Base-by-base conservation (phyloP, 2,113 vertebrate genomes). In the Hippocampus barbouri region DNA sequence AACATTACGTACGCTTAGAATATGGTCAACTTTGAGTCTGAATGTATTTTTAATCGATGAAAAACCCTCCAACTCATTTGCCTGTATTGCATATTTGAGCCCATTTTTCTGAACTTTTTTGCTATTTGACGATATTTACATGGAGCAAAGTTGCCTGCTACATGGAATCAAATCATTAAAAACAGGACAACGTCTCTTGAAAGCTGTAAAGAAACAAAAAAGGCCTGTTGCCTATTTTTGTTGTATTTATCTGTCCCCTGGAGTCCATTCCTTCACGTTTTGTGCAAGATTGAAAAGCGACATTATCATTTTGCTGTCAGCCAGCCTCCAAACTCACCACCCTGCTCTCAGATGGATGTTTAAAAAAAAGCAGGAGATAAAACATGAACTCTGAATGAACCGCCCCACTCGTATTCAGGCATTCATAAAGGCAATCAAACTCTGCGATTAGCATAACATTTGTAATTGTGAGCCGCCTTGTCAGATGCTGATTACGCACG, bases 341-440 rank as follows among this genome's bases (percentile, higher is more conserved):
- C 64, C 64, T 15, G 18, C 64, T 8, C 64, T 66, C 7, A 18
- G 23, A 47, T 47, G 23, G 43, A 66, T 27, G 64, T 66, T 47
- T 45, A 9, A 45, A 66, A 38, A 38, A 47, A 8, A 47, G 64
- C 2, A 10, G 18, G 27, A 49, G 43, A 47, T 47, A 47, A 66
- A 47, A 23, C 6, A 4, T 66, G 64, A 66, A 66, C 64, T 66
- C 14, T 1, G 18, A 47, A 66, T 66, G 64, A 66, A 66, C 64
- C 43, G 3, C 14, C 23, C 43, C 23, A 23, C 15, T 15, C 43
- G 20, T 64, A 40, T 65, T 41, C 63, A 45, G 63, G 21, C 63
- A 23, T 45, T 47, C 41, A 9, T 43, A 66, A 43, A 64, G 41
- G 40, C 63, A 66, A 66, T 66, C 64, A 66, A 66, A 66, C 14